Evolutionary conservation across 2,888 invertebrate species (phyloP).

Genomic region (Podabrus alpinus): DNA sequence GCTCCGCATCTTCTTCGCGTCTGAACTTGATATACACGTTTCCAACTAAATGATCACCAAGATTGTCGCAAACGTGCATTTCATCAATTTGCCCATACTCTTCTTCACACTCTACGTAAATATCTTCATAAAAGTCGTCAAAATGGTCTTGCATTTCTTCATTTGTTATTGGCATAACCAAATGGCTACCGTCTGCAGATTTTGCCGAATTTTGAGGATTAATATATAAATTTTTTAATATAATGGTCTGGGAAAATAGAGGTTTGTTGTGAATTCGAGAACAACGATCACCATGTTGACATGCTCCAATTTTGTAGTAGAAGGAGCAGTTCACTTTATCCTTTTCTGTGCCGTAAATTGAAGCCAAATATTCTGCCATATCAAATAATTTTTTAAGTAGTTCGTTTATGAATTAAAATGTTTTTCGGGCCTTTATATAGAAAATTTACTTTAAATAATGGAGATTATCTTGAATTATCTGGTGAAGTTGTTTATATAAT

Average conservation of each 20-base stretch:
- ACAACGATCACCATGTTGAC: constrained; percentile 98
- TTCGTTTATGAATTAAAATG: too few relatives aligned
- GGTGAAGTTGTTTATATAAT: too few relatives aligned
- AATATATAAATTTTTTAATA: constrained; percentile 96
- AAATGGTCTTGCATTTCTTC: constrained; percentile 99
- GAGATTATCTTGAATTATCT: too few relatives aligned
- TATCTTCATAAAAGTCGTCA: constrained; percentile 99
- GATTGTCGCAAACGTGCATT: constrained; percentile 99
- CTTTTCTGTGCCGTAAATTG: constrained; percentile 97
- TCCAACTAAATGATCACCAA: constrained; percentile 97
- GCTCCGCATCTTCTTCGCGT: constrained; percentile 97
- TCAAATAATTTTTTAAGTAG: not conserved
- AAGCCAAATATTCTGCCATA: constrained; percentile 97
- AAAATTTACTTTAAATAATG: not conserved
- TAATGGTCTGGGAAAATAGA: constrained; percentile 97
- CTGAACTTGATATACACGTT: constrained; percentile 99
- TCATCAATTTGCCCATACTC: constrained; percentile 99
- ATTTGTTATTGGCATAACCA: constrained; percentile 92
- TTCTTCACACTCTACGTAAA: constrained; percentile 97
- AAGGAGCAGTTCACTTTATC: constrained; percentile 99
- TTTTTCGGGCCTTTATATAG: not conserved
- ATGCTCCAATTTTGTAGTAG: constrained; percentile 99
- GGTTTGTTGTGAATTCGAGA: constrained; percentile 99
- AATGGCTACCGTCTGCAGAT: constrained; percentile 94
- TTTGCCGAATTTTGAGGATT: constrained; percentile 98